phyloP scores from a whole-genome alignment of 2,797 vertebrate species.

The Sitta carolinensis region DNA sequence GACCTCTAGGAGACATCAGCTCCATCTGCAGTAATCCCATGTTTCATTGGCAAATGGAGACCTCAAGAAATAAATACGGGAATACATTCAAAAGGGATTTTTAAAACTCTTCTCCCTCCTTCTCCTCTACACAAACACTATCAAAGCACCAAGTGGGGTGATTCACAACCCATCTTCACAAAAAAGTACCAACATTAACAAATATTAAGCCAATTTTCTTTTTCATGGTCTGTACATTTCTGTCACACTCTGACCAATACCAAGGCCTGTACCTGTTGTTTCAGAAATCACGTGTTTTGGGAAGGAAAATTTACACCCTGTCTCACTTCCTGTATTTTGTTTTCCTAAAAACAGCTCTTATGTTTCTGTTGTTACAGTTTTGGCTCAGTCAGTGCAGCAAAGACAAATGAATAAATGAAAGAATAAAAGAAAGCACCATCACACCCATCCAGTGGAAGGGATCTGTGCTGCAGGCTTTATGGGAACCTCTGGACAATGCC shows the following conservation, averaged over 20 bases:
- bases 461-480: neutral
- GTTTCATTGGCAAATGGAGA: neutral
- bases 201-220: neutral
- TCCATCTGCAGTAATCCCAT: neutral
- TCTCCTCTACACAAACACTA: neutral
- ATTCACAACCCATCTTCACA: neutral
- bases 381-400: neutral
- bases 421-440: neutral
- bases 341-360: neutral
- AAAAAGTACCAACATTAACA: neutral
- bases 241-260: neutral
- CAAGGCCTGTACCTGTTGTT: neutral
- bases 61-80: neutral
- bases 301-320: neutral
- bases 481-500: neutral
- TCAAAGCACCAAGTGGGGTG: neutral
- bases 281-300: neutral
- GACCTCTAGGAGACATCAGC: neutral
- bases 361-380: fast-evolving
- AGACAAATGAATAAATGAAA: neutral
- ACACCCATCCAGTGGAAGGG: neutral
- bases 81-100: neutral
- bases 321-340: neutral
- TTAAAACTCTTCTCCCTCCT: neutral
- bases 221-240: neutral